Conservation (phyloP, 37 sponge, comb jelly and placozoan genomes). For the Axinella damicornis region DNA sequence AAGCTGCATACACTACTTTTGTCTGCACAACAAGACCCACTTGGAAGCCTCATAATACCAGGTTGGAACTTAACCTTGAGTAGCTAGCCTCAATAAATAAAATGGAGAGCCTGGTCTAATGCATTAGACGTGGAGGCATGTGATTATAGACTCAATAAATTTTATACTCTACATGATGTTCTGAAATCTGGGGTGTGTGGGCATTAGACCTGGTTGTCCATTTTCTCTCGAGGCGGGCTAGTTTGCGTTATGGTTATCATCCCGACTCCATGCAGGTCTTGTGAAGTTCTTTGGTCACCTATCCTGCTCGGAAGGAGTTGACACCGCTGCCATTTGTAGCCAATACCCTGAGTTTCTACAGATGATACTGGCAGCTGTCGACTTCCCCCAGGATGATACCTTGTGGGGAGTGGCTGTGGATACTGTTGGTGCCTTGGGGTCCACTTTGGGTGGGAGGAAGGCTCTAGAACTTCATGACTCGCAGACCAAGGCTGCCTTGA, state of each 20-base stretch:
- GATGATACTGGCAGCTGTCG: slow-evolving; percentile 7
- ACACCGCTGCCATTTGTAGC: slow-evolving; percentile 8
- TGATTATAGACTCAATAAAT: too few relatives aligned
- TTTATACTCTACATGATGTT: too few relatives aligned
- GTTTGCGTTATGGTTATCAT: too few relatives aligned
- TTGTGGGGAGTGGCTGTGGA: slow-evolving; percentile 76
- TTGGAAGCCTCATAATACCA: slow-evolving; percentile 58
- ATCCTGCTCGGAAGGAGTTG: not conserved
- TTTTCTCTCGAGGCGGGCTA: too few relatives aligned
- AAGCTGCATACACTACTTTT: slow-evolving; percentile 50
- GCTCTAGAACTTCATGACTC: not conserved
- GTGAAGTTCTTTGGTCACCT: slow-evolving; percentile 82
- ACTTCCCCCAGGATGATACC: slow-evolving; percentile 35
- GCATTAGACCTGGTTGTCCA: too few relatives aligned
- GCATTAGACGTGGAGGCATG: too few relatives aligned
- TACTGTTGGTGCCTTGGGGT: slow-evolving; percentile 63
- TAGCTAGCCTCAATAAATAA: too few relatives aligned
- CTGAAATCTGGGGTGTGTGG: too few relatives aligned
- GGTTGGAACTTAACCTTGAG: slow-evolving; percentile 25
- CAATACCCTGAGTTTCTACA: slow-evolving; percentile 68
- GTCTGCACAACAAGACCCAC: slow-evolving; percentile 23
- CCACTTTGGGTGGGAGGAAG: slow-evolving; percentile 25
- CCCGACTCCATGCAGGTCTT: slow-evolving; percentile 36
- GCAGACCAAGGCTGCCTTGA: slow-evolving; percentile 5
- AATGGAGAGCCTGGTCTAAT: too few relatives aligned